Evolutionary conservation across 2,888 invertebrate genomes (phyloP), one percentile per base, ranked within the genome.

Genomic region (Dryococelus australis): DNA sequence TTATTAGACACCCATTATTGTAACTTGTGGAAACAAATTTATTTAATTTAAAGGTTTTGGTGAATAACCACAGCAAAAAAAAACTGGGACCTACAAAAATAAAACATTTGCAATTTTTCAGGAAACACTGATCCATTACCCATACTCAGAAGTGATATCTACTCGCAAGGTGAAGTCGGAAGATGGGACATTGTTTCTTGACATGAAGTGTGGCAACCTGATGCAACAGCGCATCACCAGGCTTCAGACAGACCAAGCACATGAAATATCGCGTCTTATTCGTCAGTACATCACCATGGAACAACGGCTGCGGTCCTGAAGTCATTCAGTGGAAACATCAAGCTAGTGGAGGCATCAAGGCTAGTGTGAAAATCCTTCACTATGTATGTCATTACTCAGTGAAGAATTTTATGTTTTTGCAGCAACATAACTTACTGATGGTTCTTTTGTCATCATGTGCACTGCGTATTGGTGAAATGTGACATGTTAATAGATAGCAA

Each of bases 151-250:
- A 92, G 98, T 99, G 89, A 98, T 99, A 91, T 98, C 98, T 87
- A 99, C 99, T 20, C 94, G 99, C 90, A 98, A 98, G 94, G 97
- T 96, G 43, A 91, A 98, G 89, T 97, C 97, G 0, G 98, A 98
- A 91, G 98, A 98, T 92, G 98, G 98, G 89, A 96, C 97, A 0
- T 94, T 98, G 88, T 98, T 96, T 93, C 94, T 99, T 92, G 99
- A 99, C 93, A 97, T 99, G 96, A 99, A 99, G 93, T 97, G 98
- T 91, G 99, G 99, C 53, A 98, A 99, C 91, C 94, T 99, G 91
- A 96, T 99, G 95, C 98, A 98, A 92, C 99, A 99, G 93, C 95
- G 98, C 90, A 98, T 99, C 91, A 98, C 98, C 89, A 94, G 99
- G 90, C 95, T 99, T 90, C 99, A 99, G 92, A 99, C 99, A 0